Base-by-base conservation (phyloP, 2,888 invertebrate species). In the Syrista parreyssii region DNA sequence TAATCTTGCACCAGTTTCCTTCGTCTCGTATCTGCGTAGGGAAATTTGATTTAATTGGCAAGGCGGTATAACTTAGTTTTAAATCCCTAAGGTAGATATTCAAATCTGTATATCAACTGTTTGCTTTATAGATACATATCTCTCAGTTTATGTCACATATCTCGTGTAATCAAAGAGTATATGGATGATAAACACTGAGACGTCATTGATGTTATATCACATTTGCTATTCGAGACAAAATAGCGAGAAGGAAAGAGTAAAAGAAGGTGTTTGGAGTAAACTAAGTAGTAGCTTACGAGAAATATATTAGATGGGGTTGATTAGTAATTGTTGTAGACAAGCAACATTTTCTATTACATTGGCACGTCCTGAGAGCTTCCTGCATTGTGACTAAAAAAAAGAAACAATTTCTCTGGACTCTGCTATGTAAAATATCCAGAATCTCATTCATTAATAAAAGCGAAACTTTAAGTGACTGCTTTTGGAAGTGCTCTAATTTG, bases 121-220 rank as follows among this genome's bases (percentile, higher is more conserved):
- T 81, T 78, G 82, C 82, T 83, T 84, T 75, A 77, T 84, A 84
- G 84, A 83, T 83, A 84, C 82, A 84, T 84, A 83, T 84, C 84
- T 82, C 80, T 80, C 81, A 40, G 78, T 81, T 83, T 84, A 81
- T 82, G 79, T 81, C 81, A 81, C 83, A 84, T 84, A 83, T 84
- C 84, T 79, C 77, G 76, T 80, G 79, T 79, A 81, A 76, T 31
- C 23, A 23, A 23, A 23, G 55, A 55, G 55, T 9, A 55, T 55
- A 23, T 55, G 23, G 6, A 6, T 55, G 55, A 55, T 55, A 55
- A 55, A 55, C 55, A 55, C 55, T 55, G 55, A 2, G 55, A 55
- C 23, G 55, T 23, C 55, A 9, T 55, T 55, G 55, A 55, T 55
- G 55, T 55, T 55, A 55, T 55, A 55, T 55, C 55, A 55, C 6